phyloP scores from a whole-genome alignment of 2,888 invertebrate species.

The Pharmacophagus antenor region DNA sequence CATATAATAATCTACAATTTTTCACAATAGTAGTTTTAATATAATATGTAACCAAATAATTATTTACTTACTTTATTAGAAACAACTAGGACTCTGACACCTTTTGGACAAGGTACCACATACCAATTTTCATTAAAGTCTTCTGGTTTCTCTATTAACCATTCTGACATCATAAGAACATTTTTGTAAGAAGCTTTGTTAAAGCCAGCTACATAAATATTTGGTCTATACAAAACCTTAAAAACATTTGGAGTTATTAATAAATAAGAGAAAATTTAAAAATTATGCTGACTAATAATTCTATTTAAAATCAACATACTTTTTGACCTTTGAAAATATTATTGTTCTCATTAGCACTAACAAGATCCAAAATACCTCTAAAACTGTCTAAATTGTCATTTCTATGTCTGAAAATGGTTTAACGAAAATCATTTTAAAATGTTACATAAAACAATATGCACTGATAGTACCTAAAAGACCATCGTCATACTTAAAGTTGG shows the following conservation, averaged over 20 bases:
- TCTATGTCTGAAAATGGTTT: constrained; percentile 65
- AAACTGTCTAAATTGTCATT: constrained; percentile 68
- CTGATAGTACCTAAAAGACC: too few relatives aligned
- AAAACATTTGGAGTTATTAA: constrained; percentile 35
- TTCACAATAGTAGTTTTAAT: too few relatives aligned
- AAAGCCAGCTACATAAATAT: constrained; percentile 71
- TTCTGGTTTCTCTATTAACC: constrained; percentile 92
- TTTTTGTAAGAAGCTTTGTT: constrained; percentile 60
- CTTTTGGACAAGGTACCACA: constrained; percentile 90
- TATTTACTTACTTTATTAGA: constrained; percentile 81
- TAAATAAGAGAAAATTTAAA: too few relatives aligned
- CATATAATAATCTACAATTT: too few relatives aligned
- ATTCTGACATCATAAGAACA: constrained; percentile 94
- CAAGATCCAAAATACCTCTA: constrained; percentile 76
- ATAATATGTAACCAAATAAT: neutral
- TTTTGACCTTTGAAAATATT: constrained; percentile 34
- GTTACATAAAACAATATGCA: neutral
- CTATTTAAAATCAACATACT: constrained; percentile 29
- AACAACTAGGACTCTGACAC: constrained; percentile 90
- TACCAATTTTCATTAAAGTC: constrained; percentile 87
- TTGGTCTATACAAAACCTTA: constrained; percentile 60
- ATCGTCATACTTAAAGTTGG: neutral
- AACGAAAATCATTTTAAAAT: neutral
- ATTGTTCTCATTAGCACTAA: constrained; percentile 48
- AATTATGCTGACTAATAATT: too few relatives aligned